phyloP scores from a whole-genome alignment of 2,797 vertebrate genomes.

The Rhinella marina region DNA sequence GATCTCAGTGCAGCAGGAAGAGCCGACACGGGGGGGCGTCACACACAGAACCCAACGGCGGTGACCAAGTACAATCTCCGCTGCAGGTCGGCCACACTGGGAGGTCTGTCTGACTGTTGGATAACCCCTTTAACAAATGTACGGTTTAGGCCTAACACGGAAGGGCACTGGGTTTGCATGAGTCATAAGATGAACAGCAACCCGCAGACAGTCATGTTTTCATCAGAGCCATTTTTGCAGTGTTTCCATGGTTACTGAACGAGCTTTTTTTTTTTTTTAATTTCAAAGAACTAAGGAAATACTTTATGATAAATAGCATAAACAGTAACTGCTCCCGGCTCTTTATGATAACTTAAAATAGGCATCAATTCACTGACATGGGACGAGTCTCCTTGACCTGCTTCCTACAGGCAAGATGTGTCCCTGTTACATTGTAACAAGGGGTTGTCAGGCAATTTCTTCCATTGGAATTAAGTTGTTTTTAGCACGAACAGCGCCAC shows the following conservation, averaged over 20 bases:
- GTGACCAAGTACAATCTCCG: too few relatives aligned
- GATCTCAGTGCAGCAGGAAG: too few relatives aligned
- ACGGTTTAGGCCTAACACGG: neutral
- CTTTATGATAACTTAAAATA: neutral
- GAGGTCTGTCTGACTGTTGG: neutral
- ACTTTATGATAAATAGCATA: neutral
- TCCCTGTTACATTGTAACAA: neutral
- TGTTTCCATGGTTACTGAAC: constrained; percentile 3
- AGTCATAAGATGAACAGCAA: constrained; percentile 3
- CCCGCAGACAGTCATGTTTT: neutral
- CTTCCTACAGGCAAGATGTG: neutral
- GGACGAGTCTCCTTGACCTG: neutral
- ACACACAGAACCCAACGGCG: too few relatives aligned
- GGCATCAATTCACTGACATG: neutral
- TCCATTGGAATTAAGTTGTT: too few relatives aligned
- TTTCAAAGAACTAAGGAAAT: neutral
- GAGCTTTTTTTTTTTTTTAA: neutral
- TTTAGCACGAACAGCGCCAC: too few relatives aligned
- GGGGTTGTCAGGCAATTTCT: too few relatives aligned
- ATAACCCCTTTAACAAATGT: neutral
- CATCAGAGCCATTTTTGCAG: neutral
- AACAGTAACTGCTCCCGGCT: neutral
- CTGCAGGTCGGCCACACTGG: too few relatives aligned
- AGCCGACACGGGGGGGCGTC: too few relatives aligned
- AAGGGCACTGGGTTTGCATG: neutral